Base-by-base conservation (phyloP, 2,113 vertebrate species). In the Nematolebias whitei region DNA sequence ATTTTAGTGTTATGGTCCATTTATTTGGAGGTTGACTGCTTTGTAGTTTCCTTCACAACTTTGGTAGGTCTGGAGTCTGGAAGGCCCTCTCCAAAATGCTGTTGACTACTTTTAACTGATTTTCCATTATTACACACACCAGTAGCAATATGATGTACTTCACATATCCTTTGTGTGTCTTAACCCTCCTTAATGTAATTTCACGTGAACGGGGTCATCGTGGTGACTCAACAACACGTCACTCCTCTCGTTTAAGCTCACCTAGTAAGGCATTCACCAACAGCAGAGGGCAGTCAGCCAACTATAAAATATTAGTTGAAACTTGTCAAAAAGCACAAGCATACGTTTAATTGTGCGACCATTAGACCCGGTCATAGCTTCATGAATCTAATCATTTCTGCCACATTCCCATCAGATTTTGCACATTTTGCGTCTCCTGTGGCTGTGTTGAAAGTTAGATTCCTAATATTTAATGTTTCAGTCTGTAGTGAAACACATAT, bases 211-310 rank as follows among this genome's bases (percentile, higher is more conserved):
- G n/a, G 47, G 67, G 24, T 74, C 69, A 69, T 38, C 18, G 12
- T 13, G 2, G 22, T 78, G 62, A 74, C 40, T 79, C 49, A 71
- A 26, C n/a, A 24, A 44, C 53, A 12, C 40, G 14, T 50, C 9
- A 48, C 35, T 51, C 35, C 49, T 61, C 15, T 13, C 2, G 4
- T 15, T 44, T 26, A 32, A 47, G 8, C 13, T 14, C 50, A 29
- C 8, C 14, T 44, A 54, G 51, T 43, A 9, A 18, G 38, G 54
- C 1, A 22, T 53, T 15, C 44, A n/a, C 63, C 16, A 63, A 47
- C 64, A 60, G 41, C 18, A 63, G 60, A 65, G 64, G 52, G 68
- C 61, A 69, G 32, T 48, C 51, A 69, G 39, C 48, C 4, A 29
- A 39, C 6, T 26, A 26, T 49, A 35, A 55, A 63, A 0, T 40